These are phyloP conservation scores for Chaetodon trifasciatus DNA, from an alignment of 2,797 vertebrate genomes.

Conservation along the genomic window DNA sequence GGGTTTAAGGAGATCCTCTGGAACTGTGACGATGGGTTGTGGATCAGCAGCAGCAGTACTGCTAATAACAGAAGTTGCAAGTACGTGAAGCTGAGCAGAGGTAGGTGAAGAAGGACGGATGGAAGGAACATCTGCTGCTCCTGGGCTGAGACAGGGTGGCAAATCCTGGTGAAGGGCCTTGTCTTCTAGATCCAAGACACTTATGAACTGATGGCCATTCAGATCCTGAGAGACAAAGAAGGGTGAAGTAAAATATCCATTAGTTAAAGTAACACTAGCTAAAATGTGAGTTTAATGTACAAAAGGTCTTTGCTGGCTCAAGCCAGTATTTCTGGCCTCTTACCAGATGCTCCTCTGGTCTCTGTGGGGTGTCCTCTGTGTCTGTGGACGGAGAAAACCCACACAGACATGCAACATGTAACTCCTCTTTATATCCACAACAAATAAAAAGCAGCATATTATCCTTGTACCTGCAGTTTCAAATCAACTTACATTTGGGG, in stretches of 20 bases:
- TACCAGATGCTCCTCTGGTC: slow-evolving; percentile 58
- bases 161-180: slow-evolving; percentile 75
- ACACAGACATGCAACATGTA: not conserved
- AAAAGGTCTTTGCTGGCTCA: not conserved
- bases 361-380: slow-evolving; percentile 20
- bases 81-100: slow-evolving; percentile 81
- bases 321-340: slow-evolving; percentile 11
- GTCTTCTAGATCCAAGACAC: slow-evolving; percentile 89
- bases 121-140: slow-evolving; percentile 30
- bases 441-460: slow-evolving; percentile 1
- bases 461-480: not conserved
- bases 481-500: slow-evolving; percentile 72
- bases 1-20: slow-evolving; percentile 20
- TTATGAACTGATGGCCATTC: slow-evolving; percentile 83
- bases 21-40: slow-evolving; percentile 3
- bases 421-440: not conserved
- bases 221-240: slow-evolving; percentile 60
- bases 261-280: not conserved
- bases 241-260: not conserved
- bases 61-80: slow-evolving; percentile 79
- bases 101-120: slow-evolving; percentile 69
- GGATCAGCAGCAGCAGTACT: not conserved
- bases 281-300: not conserved
- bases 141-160: slow-evolving; percentile 45
- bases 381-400: slow-evolving; percentile 37